Evolutionary conservation across 2,888 invertebrate species (phyloP).

Genomic region (Ochropacha duplaris): DNA sequence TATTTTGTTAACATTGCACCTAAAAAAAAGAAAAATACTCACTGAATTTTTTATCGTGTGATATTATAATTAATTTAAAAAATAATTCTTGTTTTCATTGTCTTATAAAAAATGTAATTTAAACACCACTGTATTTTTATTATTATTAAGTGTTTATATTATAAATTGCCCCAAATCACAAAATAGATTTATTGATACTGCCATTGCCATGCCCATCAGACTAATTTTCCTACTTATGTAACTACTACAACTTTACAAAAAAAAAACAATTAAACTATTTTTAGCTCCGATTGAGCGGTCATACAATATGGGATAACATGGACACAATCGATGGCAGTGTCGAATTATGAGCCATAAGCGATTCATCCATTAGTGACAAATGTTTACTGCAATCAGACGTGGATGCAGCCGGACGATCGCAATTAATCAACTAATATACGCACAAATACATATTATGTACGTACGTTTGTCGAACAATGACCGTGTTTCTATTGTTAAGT

Average conservation of each 20-base stretch:
- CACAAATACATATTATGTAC: constrained; percentile 21
- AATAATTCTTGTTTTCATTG: no score
- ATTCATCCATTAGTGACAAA: constrained; percentile 66
- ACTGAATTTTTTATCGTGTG: no score
- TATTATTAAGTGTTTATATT: no score
- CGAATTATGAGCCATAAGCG: constrained; percentile 45
- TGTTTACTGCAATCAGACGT: constrained; percentile 65
- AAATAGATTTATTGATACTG: no score
- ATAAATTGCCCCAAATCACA: no score
- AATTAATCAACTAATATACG: constrained; percentile 54
- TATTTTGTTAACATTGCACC: not conserved
- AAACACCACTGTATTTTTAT: no score
- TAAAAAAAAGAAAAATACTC: not conserved
- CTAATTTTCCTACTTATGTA: no score
- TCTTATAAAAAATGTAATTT: no score
- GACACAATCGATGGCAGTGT: constrained; percentile 14
- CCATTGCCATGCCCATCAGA: no score
- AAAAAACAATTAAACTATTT: not conserved
- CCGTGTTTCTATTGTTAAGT: constrained; percentile 10
- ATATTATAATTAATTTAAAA: no score
- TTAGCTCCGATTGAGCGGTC: not conserved
- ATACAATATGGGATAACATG: not conserved
- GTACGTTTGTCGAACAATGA: constrained; percentile 30
- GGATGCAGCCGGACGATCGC: constrained; percentile 36
- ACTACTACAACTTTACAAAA: not conserved